Evolutionary conservation across 2,888 invertebrate genomes (phyloP), one percentile per base, ranked within the genome.

Genomic region (Galerucella nymphaeae): DNA sequence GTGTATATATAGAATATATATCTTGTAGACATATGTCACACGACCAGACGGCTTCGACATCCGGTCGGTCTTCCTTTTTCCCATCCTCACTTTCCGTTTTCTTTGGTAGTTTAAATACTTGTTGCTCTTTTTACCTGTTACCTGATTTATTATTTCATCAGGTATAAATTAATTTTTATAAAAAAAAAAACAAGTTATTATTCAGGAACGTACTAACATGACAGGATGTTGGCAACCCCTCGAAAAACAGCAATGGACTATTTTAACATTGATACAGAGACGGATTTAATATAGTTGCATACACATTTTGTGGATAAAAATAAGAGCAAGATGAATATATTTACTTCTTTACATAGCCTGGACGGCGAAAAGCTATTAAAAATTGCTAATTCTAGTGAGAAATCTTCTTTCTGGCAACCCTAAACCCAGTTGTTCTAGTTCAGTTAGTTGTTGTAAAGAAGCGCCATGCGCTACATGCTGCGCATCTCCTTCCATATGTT

Each of bases 1-100:
- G 42, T 42, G 61, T 38, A 59, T n/a, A n/a, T n/a, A n/a, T 8
- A 30, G 13, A 50, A 65, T 45, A 38, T 61, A 41, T 42, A n/a
- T 71, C 45, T 58, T 65, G 66, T 66, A 63, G 61, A 71, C 71
- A 71, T 73, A 73, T 69, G 75, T 75, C 75, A 70, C 72, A 72
- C 66, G 38, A 65, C 59, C 38, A 59, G 59, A 30, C 59, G 30
- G 59, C 38, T 42, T 42, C 70, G 67, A 75, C 75, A 73, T 75
- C 75, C 75, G 75, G 71, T 70, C 71, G 71, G 55, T 42, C 61
- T 41, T 55, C 65, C 70, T 58, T 58, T 30, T 30, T 38, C 42
- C 30, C 41, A 38, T 57, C 50, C 48, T 41, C 61, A 62, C 61
- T 62, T 62, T 62, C 61, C 61, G 61, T 62, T 62, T 62, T 62